phyloP scores from a whole-genome alignment of 1,140 invertebrate species.

The Zeugodacus cucurbitae region DNA sequence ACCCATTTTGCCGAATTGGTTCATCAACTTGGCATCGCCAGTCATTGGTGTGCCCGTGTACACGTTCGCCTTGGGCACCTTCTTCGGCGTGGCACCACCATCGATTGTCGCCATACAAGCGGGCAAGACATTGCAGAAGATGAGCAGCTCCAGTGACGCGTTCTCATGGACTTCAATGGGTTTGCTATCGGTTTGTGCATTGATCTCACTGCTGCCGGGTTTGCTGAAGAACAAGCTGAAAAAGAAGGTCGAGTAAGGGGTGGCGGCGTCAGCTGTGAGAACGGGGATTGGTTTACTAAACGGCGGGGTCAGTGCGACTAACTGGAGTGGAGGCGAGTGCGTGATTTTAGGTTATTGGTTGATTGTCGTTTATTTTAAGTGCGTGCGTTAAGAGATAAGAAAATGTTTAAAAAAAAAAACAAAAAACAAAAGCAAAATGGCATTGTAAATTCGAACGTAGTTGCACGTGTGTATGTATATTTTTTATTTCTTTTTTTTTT shows the following conservation, averaged over 20 bases:
- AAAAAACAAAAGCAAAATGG: too few relatives aligned
- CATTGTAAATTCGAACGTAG: not conserved
- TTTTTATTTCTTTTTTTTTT: not conserved
- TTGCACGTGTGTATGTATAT: not conserved
- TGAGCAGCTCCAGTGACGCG: slow-evolving; percentile 90
- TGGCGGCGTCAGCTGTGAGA: not conserved
- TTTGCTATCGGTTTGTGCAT: slow-evolving; percentile 79
- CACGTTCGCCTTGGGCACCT: slow-evolving; percentile 95
- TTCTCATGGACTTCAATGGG: slow-evolving; percentile 90
- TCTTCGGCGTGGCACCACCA: slow-evolving; percentile 95
- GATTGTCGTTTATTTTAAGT: not conserved
- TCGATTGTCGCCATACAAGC: slow-evolving; percentile 98
- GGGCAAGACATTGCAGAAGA: slow-evolving; percentile 92
- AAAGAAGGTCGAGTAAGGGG: slow-evolving; percentile 80
- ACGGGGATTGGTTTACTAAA: not conserved
- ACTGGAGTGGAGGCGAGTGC: not conserved
- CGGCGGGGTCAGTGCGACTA: not conserved
- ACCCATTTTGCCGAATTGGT: slow-evolving; percentile 99
- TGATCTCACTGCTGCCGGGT: slow-evolving; percentile 90
- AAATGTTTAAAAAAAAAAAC: not conserved
- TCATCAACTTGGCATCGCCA: slow-evolving; percentile 97
- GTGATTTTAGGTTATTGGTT: not conserved
- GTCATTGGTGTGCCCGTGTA: slow-evolving; percentile 93
- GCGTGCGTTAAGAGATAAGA: not conserved
- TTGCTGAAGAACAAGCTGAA: slow-evolving; percentile 86